Evolutionary conservation across 2,888 invertebrate genomes (phyloP).

Genomic region (Fissipunctia ypsillon): DNA sequence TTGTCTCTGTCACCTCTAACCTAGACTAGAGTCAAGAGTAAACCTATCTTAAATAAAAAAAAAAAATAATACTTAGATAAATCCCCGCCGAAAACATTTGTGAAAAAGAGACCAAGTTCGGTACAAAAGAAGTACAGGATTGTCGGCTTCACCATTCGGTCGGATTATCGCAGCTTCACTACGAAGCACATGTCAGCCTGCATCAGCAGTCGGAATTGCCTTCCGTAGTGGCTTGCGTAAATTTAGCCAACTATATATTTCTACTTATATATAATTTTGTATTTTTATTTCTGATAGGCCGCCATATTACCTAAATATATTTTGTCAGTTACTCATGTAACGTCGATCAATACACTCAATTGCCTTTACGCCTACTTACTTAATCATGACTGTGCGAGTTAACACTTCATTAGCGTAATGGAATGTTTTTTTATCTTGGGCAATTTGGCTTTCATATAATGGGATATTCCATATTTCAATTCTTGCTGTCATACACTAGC

Average conservation of each 20-base stretch:
- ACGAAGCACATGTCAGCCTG: neutral
- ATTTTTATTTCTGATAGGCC: neutral
- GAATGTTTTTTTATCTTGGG: constrained; percentile 22
- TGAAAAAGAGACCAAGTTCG: neutral
- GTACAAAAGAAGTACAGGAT: neutral
- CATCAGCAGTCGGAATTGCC: neutral
- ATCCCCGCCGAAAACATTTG: neutral
- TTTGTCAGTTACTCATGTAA: neutral
- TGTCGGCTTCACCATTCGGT: neutral
- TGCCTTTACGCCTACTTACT: constrained; percentile 29
- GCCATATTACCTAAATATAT: neutral
- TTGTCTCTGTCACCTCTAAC: too few species aligned
- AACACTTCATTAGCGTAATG: constrained; percentile 45
- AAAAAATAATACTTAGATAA: too few species aligned
- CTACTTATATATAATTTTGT: neutral
- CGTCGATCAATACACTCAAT: constrained; percentile 33
- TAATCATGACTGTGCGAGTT: constrained; percentile 22
- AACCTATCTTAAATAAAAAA: too few species aligned
- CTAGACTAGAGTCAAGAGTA: too few species aligned
- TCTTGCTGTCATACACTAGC: neutral
- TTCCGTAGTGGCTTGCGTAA: neutral
- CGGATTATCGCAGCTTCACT: neutral
- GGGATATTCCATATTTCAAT: constrained; percentile 10
- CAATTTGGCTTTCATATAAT: constrained; percentile 9
- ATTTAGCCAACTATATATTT: neutral